These are phyloP conservation scores for Sus scrofa DNA, from an alignment of 2,113 vertebrate genomes.

Conservation along the genomic window DNA sequence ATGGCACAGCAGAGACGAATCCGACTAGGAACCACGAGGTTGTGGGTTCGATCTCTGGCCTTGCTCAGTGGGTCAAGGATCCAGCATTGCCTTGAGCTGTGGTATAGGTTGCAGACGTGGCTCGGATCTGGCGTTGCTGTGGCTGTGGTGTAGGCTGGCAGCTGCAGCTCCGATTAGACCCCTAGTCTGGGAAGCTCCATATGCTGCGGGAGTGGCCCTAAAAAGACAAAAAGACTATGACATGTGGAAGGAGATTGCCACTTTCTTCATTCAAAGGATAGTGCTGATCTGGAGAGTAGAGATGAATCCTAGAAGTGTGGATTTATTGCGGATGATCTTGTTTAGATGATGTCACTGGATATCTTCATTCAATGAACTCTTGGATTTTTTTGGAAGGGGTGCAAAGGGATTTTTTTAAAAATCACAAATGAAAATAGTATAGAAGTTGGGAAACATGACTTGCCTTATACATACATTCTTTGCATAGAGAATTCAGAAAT, in stretches of 20 bases:
- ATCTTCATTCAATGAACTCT: background rate
- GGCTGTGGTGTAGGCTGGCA: too few relatives aligned
- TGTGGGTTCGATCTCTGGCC: too few relatives aligned
- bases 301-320: background rate
- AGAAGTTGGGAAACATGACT: background rate
- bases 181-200: too few relatives aligned
- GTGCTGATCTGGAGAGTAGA: background rate
- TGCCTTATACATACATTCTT: background rate
- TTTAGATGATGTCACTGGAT: background rate
- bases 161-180: too few relatives aligned
- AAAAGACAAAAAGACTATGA: too few relatives aligned
- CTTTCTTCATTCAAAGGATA: background rate
- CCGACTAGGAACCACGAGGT: too few relatives aligned
- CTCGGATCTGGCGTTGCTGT: too few relatives aligned
- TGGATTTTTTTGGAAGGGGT: background rate
- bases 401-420: background rate
- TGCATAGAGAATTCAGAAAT: conserved; percentile 27
- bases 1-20: too few relatives aligned
- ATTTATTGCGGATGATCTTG: background rate
- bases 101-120: too few relatives aligned
- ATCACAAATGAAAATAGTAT: background rate
- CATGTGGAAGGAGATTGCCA: background rate
- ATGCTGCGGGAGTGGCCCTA: too few relatives aligned
- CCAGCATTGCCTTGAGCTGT: too few relatives aligned
- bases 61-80: too few relatives aligned